Evolutionary conservation across 2,797 vertebrate species (phyloP), one percentile per base, ranked within the genome.

Genomic region (Diplodus puntazzo): DNA sequence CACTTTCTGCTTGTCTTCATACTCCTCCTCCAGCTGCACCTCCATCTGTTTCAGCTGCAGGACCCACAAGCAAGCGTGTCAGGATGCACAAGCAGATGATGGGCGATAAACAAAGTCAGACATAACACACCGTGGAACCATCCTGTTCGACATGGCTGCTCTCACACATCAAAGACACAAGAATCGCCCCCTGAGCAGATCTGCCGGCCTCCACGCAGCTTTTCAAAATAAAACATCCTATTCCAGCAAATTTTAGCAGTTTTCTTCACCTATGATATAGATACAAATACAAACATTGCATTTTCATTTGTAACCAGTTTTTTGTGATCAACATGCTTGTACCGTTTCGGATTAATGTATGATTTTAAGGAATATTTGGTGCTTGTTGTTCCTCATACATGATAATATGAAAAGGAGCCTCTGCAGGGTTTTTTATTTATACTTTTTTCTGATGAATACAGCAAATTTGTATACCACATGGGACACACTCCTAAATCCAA

Each of bases 1-100:
- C 30, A 98, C 97, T 93, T 98, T 99, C 95, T 99, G 98, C 90
- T 99, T 99, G 82, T 99, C 98, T 59, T 98, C 97, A 0, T 99
- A 99, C 76, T 98, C 98, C 83, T 99, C 98, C 90, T 99, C 98
- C 84, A 99, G 94, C 94, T 99, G 98, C 43, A 97, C 92, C 84
- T 99, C 98, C 97, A 99, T 96, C 93, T 99, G 98, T 80, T 98
- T 99, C 88, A 99, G 91, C 98, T 99, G 90, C 79, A 82, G 81
- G 80, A 90, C 77, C 89, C 70, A 79, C 9, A 60, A 73, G 64
- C 72, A 58, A 34, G 71, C 11, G 64, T 64, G 83, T 85, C 80
- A 85, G 74, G 73, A 81, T 27, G 70, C 68, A 86, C 70, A 55
- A 81, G 75, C 79, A 54, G 68, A 83, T 81, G 81, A 88, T 77